Evolutionary conservation across 1,140 invertebrate genomes (phyloP), one percentile per base, ranked within the genome.

Genomic region (Panulirus ornatus): DNA sequence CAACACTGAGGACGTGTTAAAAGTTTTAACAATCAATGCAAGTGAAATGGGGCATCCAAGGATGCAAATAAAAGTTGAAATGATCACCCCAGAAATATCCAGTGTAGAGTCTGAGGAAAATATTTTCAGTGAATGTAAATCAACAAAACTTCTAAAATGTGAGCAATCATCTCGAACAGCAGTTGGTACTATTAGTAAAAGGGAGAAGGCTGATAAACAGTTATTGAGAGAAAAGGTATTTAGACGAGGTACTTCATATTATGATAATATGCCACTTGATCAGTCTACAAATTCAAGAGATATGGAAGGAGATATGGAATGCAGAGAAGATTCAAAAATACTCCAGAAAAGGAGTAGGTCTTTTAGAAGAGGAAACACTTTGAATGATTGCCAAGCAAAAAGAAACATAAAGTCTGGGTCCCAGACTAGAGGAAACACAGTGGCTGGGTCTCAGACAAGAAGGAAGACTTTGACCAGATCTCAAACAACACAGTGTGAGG

Each of bases 401-500:
- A 58, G 9, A 22, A 19, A 14, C 19, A 19, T 22, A 1, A 0
- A 22, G 14, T 58, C 54, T 58, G 3, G 54, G 54, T 58, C 40
- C 40, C 66, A 76, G 22, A 58, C 44, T n/a, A n/a, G n/a, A n/a
- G n/a, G n/a, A 30, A 27, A 1, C 22, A 6, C 27, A 30, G n/a
- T 30, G n/a, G 30, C n/a, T 8, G 27, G 22, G 58, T 22, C 58
- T 58, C 19, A 22, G 19, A 3, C 5, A 58, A 58, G 54, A 58
- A 58, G 9, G 54, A 19, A 14, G n/a, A 19, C 54, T n/a, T 0
- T 5, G 14, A 22, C 54, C n/a, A 14, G 54, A 22, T 58, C 40
- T 58, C 66, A 76, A 14, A 58, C 44, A 76, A 76, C 47, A 34
- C 71, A 79, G 63, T 91, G 91, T 84, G 66, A 54, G 40, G 16